These are phyloP conservation scores for Lordiphosa clarofinis DNA, from an alignment of 1,140 invertebrate genomes.

Conservation along the genomic window DNA sequence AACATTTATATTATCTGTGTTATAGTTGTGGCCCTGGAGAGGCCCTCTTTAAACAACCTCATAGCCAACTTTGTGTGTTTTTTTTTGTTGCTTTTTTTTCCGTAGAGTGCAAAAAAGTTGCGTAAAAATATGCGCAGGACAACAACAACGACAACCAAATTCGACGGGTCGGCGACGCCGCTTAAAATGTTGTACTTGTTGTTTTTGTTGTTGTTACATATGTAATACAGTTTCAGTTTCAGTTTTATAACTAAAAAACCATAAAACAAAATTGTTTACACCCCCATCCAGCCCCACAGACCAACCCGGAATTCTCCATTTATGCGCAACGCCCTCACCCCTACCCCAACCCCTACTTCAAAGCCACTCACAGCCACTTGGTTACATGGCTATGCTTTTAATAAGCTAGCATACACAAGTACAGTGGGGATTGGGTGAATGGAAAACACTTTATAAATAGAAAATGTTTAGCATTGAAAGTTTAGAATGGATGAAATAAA, in stretches of 20 bases:
- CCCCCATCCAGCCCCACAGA: slow-evolving; percentile 14
- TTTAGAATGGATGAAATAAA: not conserved
- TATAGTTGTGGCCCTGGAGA: slow-evolving; percentile 6
- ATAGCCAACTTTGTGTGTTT: not conserved
- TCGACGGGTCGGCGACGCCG: slow-evolving; percentile 28
- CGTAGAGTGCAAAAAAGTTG: slow-evolving; percentile 53
- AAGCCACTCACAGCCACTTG: slow-evolving; percentile 6
- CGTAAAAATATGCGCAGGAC: slow-evolving; percentile 54
- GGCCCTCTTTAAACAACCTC: not conserved
- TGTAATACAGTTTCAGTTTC: slow-evolving; percentile 61
- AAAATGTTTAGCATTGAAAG: too few species aligned
- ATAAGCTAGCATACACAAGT: slow-evolving; percentile 45
- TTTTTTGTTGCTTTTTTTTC: slow-evolving; percentile 32
- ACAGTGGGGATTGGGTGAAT: slow-evolving; percentile 52
- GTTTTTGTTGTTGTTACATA: slow-evolving; percentile 30
- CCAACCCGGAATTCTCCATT: not conserved
- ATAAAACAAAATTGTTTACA: slow-evolving; percentile 75
- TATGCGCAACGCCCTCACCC: not conserved
- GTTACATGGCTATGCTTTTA: slow-evolving; percentile 26
- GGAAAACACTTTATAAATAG: slow-evolving; percentile 31
- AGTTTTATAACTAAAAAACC: slow-evolving; percentile 75
- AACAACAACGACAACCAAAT: slow-evolving; percentile 1
- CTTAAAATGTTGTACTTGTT: slow-evolving; percentile 32
- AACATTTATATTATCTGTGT: slow-evolving; percentile 69
- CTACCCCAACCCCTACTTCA: slow-evolving; percentile 1